Evolutionary conservation across 2,888 invertebrate genomes (phyloP).

Genomic region (Mimachlamys varia): DNA sequence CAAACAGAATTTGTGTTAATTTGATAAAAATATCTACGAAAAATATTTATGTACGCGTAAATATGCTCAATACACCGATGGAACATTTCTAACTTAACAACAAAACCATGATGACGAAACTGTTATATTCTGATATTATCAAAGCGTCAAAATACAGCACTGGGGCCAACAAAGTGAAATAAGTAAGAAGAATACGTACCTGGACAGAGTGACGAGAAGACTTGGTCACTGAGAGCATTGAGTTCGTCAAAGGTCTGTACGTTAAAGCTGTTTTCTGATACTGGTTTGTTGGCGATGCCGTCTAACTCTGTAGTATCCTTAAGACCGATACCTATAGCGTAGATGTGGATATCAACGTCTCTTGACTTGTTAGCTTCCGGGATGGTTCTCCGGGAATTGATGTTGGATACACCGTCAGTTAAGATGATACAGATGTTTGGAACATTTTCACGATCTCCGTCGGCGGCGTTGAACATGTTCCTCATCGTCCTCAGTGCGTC

Average conservation of each 20-base stretch:
- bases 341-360: conserved; percentile 68
- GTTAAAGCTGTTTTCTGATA: conserved; percentile 66
- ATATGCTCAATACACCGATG: too few relatives aligned
- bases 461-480: conserved; percentile 38
- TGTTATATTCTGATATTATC: too few relatives aligned
- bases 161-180: too few relatives aligned
- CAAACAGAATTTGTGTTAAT: too few relatives aligned
- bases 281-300: conserved; percentile 70
- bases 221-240: conserved; percentile 53
- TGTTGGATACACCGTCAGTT: conserved; percentile 78
- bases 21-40: too few relatives aligned
- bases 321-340: conserved; percentile 72
- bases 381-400: conserved; percentile 70
- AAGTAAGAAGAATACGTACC: conserved; percentile 53
- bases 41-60: too few relatives aligned
- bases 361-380: conserved; percentile 69
- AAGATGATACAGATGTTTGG: conserved; percentile 73
- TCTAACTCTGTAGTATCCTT: conserved; percentile 73
- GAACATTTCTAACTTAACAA: too few relatives aligned
- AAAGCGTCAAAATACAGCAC: too few relatives aligned
- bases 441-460: conserved; percentile 63
- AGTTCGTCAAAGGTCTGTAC: conserved; percentile 72
- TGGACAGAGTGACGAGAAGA: conserved; percentile 62
- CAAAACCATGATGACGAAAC: too few relatives aligned
- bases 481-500: conserved; percentile 73